These are phyloP conservation scores for Scolopax mira DNA, from an alignment of 2,113 vertebrate genomes.

Conservation along the genomic window DNA sequence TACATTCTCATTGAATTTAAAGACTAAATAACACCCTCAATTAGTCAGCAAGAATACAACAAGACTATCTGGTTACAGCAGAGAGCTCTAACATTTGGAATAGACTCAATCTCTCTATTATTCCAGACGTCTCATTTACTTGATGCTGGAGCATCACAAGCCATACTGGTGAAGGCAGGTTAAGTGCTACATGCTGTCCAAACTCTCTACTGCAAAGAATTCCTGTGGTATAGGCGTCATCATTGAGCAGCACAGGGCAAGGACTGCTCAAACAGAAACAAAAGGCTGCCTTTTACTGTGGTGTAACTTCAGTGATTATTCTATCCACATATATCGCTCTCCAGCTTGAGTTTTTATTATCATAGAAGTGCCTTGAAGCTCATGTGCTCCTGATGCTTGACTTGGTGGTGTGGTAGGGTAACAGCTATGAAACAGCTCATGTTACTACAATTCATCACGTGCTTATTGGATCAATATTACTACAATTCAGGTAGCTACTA, in stretches of 20 bases:
- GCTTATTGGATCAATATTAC: not conserved
- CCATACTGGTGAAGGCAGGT: not conserved
- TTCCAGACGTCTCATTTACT: not conserved
- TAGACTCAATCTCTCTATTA: not conserved
- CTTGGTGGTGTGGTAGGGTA: not conserved
- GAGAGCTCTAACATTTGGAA: not conserved
- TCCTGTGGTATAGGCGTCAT: too few species aligned
- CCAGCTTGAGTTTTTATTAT: not conserved
- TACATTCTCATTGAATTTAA: not conserved
- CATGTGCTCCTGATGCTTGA: not conserved
- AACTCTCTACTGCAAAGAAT: not conserved
- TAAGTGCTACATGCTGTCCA: not conserved
- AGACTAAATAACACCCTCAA: constrained; percentile 2
- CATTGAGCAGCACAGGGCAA: not conserved
- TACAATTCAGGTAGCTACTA: not conserved
- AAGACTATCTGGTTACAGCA: constrained; percentile 15
- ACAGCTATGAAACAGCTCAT: not conserved
- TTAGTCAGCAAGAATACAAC: constrained; percentile 23
- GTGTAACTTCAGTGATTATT: not conserved
- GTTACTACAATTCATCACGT: not conserved
- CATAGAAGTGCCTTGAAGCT: not conserved
- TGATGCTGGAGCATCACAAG: not conserved
- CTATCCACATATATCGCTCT: accelerated
- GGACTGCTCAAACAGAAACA: not conserved
- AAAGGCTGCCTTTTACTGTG: not conserved